Evolutionary conservation across 2,888 invertebrate species (phyloP).

Genomic region (Caradrina kadenii): DNA sequence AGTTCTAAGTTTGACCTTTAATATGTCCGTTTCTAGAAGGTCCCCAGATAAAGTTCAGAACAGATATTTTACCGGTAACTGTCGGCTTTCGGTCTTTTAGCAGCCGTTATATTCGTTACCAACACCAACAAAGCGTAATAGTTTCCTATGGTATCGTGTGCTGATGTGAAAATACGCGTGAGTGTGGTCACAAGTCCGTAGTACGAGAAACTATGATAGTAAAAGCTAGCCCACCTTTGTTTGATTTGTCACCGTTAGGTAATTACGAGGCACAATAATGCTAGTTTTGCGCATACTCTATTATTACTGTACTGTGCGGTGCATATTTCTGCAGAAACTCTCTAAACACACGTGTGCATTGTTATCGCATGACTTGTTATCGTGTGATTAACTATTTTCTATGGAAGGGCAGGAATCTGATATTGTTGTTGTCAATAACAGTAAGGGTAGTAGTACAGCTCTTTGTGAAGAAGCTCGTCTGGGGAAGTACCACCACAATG

Average conservation of each 20-base stretch:
- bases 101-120: no score
- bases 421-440: slow-evolving; percentile 2
- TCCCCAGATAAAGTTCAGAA: no score
- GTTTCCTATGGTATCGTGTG: not conserved
- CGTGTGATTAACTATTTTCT: slow-evolving; percentile 34
- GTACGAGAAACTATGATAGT: slow-evolving; percentile 17
- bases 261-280: slow-evolving; percentile 42
- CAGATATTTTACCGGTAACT: no score
- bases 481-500: no score
- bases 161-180: slow-evolving; percentile 13
- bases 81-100: no score
- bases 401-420: slow-evolving; percentile 2
- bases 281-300: slow-evolving; percentile 32
- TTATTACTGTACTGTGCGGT: slow-evolving; percentile 1
- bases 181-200: not conserved
- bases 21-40: no score
- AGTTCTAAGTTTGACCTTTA: no score
- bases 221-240: slow-evolving; percentile 37
- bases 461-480: no score
- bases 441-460: no score
- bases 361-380: slow-evolving; percentile 26
- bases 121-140: not conserved
- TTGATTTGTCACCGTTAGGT: slow-evolving; percentile 43
- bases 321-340: slow-evolving; percentile 40
- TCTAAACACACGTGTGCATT: slow-evolving; percentile 41